phyloP scores from a whole-genome alignment of 2,888 invertebrate species.

The Alsophila aescularia region DNA sequence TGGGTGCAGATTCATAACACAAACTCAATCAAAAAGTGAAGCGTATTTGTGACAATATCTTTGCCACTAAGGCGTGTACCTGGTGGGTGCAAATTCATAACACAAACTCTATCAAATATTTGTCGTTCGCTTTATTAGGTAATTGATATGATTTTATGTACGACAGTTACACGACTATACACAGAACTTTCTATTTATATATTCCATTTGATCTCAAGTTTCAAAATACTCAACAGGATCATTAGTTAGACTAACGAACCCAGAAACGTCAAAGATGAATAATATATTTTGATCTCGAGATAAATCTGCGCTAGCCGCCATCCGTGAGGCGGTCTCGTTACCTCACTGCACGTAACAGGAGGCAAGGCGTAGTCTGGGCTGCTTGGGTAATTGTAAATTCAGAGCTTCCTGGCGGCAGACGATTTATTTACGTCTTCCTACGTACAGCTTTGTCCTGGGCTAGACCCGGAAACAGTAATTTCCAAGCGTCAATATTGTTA shows the following conservation, averaged over 20 bases:
- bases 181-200: too few species aligned
- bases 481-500: too few species aligned
- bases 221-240: neutral
- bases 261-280: conserved; percentile 6
- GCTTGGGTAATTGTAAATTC: conserved; percentile 13
- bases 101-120: too few species aligned
- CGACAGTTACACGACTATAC: too few species aligned
- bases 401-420: conserved; percentile 4
- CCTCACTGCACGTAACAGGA: conserved; percentile 26
- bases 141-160: too few species aligned
- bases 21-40: too few species aligned
- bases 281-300: conserved; percentile 4
- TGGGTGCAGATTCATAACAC: too few species aligned
- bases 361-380: conserved; percentile 12
- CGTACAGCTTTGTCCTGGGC: neutral
- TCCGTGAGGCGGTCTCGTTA: conserved; percentile 19
- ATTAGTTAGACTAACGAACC: neutral
- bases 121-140: too few species aligned
- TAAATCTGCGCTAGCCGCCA: conserved; percentile 2
- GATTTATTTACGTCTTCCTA: neutral
- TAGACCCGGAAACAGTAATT: too few species aligned
- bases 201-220: neutral
- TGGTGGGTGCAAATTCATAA: too few species aligned
- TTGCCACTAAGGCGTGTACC: too few species aligned
- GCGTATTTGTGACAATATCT: too few species aligned